phyloP scores from a whole-genome alignment of 2,113 vertebrate genomes.

The Tenrec ecaudatus region DNA sequence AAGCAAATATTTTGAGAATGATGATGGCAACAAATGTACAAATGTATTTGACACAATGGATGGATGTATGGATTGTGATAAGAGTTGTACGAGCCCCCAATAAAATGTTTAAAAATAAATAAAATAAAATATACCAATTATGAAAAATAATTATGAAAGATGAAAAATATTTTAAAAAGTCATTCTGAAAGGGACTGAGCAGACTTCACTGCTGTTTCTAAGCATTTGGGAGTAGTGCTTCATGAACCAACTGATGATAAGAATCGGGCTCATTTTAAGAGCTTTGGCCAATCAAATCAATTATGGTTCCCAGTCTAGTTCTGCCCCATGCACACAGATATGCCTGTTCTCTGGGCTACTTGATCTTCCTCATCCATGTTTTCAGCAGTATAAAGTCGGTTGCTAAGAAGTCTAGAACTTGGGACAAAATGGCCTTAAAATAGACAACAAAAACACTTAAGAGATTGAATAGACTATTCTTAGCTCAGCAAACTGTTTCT shows the following conservation, averaged over 20 bases:
- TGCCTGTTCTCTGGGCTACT: neutral
- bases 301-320: neutral
- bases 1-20: no score
- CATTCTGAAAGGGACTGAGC: constrained; percentile 30
- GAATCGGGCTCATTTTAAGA: neutral
- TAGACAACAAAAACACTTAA: constrained; percentile 6
- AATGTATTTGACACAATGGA: no score
- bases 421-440: neutral
- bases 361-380: neutral
- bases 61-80: no score
- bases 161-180: neutral
- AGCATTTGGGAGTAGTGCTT: constrained; percentile 2
- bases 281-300: neutral
- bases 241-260: neutral
- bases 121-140: no score
- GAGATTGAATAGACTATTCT: neutral
- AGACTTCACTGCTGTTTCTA: neutral
- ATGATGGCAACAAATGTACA: no score
- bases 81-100: no score
- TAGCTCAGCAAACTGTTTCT: neutral
- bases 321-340: neutral
- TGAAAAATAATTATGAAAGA: no score
- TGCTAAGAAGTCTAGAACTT: neutral
- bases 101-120: no score
- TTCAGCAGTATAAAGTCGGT: neutral